phyloP scores from a whole-genome alignment of 2,888 invertebrate genomes.

The Leucania comma region DNA sequence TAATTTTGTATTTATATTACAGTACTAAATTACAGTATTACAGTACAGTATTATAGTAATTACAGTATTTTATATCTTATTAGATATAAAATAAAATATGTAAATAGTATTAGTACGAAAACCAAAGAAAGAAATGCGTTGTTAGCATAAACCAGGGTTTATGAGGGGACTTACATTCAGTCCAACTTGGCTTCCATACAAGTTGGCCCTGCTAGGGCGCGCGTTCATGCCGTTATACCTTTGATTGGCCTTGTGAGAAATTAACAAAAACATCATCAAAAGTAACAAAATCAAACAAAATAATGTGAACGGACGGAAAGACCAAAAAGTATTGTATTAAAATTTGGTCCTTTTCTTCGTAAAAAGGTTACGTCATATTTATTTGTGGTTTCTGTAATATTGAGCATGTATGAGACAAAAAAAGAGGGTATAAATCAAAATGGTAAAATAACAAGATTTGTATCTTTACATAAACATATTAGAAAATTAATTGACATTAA shows the following conservation, averaged over 20 bases:
- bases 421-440: not conserved
- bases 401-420: not conserved
- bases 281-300: conserved; percentile 32
- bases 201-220: conserved; percentile 80
- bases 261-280: conserved; percentile 42
- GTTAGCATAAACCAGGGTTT: conserved; percentile 45
- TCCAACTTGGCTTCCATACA: conserved; percentile 84
- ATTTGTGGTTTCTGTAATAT: not conserved
- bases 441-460: not conserved
- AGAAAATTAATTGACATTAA: not conserved
- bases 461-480: not conserved
- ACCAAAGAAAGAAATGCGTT: conserved; percentile 26
- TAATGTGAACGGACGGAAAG: conserved; percentile 1
- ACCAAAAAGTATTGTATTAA: not conserved
- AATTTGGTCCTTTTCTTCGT: not conserved
- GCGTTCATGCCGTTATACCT: conserved; percentile 82
- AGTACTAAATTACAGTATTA: no score
- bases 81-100: not conserved
- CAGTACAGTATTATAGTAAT: no score
- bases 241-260: conserved; percentile 83
- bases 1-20: no score
- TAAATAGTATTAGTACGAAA: conserved; percentile 28
- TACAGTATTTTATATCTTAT: no score
- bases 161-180: conserved; percentile 82
- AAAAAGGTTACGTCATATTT: not conserved